phyloP scores from a whole-genome alignment of 1,140 invertebrate genomes.

The Drosophila tani region DNA sequence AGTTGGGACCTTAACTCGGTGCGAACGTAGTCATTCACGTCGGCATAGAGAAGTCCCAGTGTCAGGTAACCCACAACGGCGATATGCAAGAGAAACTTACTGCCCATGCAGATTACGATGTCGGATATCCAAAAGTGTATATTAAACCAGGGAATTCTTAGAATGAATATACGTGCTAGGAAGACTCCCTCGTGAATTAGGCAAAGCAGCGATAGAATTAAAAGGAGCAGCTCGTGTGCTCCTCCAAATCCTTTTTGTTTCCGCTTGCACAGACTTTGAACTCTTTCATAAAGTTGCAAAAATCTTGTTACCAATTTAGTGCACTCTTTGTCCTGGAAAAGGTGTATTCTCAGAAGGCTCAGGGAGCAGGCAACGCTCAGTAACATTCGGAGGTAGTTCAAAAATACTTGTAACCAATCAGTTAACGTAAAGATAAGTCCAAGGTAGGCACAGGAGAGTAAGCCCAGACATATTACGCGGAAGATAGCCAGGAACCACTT shows the following conservation, averaged over 20 bases:
- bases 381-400: background rate
- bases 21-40: slow-evolving; percentile 34
- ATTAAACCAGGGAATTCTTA: accelerated
- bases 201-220: background rate
- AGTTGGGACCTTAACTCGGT: slow-evolving; percentile 22
- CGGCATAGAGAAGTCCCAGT: slow-evolving; percentile 27
- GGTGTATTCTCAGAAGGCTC: slow-evolving; percentile 29
- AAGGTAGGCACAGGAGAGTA: background rate
- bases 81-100: slow-evolving; percentile 11
- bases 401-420: background rate
- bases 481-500: slow-evolving; percentile 19
- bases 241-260: slow-evolving; percentile 20
- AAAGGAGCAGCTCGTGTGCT: slow-evolving; percentile 23
- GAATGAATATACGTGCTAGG: too few relatives aligned
- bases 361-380: background rate
- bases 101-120: background rate
- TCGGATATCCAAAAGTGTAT: background rate
- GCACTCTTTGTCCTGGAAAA: background rate
- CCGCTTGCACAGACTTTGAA: background rate
- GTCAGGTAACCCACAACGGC: slow-evolving; percentile 40
- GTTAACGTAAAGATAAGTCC: too few relatives aligned
- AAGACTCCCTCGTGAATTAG: background rate
- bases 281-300: slow-evolving; percentile 21
- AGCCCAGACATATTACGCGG: background rate
- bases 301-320: slow-evolving; percentile 26